Conservation (phyloP, 2,113 vertebrate species). For the Oryctolagus cuniculus region DNA sequence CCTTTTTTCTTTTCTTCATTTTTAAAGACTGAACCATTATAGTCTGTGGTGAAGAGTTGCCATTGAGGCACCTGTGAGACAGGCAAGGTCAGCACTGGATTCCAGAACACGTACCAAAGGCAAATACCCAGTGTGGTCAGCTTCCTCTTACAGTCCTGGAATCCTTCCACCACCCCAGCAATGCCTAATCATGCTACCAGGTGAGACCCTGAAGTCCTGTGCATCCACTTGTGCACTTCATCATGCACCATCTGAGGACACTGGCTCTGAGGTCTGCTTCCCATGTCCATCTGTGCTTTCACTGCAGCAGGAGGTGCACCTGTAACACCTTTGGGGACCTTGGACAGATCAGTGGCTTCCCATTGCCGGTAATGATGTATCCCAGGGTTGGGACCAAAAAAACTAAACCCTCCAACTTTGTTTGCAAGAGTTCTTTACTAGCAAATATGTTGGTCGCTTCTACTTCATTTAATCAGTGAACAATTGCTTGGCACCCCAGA, state of each 20-base stretch:
- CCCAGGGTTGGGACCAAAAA: constrained; percentile 90
- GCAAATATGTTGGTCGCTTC: constrained; percentile 95
- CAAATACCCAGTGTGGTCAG: constrained; percentile 95
- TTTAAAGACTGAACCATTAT: constrained; percentile 95
- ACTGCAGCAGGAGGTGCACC: constrained; percentile 93
- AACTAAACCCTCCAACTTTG: constrained; percentile 93
- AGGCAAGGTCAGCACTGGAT: constrained; percentile 94
- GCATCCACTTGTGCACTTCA: constrained; percentile 96
- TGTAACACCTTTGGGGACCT: constrained; percentile 90
- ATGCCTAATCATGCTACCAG: constrained; percentile 93
- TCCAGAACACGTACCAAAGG: constrained; percentile 96
- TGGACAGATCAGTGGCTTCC: constrained; percentile 87
- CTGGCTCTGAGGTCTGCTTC: constrained; percentile 74
- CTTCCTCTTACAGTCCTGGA: constrained; percentile 90
- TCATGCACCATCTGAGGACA: constrained; percentile 90
- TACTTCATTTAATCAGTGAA: constrained; percentile 93
- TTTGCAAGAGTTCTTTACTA: constrained; percentile 94
- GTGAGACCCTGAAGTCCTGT: constrained; percentile 96
- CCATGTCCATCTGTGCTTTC: not conserved
- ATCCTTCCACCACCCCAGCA: constrained; percentile 93
- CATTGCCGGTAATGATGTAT: constrained; percentile 93
- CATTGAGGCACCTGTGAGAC: constrained; percentile 92
- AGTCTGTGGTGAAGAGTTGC: constrained; percentile 95
- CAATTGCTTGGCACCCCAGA: constrained; percentile 93
- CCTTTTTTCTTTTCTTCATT: constrained; percentile 93